Evolutionary conservation across 2,113 vertebrate genomes (phyloP), one percentile per base, ranked within the genome.

Genomic region (Ginglymostoma cirratum): DNA sequence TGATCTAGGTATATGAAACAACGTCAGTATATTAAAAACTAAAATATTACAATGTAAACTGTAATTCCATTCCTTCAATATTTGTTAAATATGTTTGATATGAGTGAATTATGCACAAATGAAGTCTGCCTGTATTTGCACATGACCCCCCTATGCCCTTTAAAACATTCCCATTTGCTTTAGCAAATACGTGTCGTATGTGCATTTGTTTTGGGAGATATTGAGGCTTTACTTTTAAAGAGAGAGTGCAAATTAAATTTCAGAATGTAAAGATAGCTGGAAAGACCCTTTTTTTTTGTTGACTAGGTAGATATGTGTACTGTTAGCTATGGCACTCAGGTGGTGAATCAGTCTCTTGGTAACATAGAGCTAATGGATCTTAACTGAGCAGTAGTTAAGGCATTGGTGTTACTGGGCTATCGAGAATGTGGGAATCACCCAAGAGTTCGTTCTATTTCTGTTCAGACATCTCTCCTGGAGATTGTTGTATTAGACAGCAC

Each of bases 311-410:
- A 3, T 95, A 61, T 72, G 27, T 52, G 42, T 8, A 2, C 24
- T 95, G 42, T 69, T 69, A 45, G n/a, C 0, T 27, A 17, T 72
- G 14, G 42, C 30, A 45, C 38, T 42, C n/a, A 27, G 7, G 23
- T 19, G 45, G 69, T 70, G 15, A 61, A 70, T 38, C 45, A 1
- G 69, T 67, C 52, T 89, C 34, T 65, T 38, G 55, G 65, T 92
- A 93, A 93, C 17, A 19, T 90, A n/a, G 52, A 52, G 52, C 38
- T 61, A 92, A 92, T 92, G 89, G 15, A 92, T 92, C 34, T 92
- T 34, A n/a, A 65, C 61, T 42, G 80, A 5, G 80, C 38, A 83
- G 80, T 83, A 19, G 19, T 66, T 67, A 61, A 93, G 5, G 42
- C 34, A 19, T 27, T 93, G 34, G 34, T 93, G 27, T 92, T 6